Percentiles rank a stretch among this genome's conserved stretches.
These are phyloP conservation scores for Serrognathus titanus DNA, from an alignment of 2,888 invertebrate genomes.

Conservation along the genomic window DNA sequence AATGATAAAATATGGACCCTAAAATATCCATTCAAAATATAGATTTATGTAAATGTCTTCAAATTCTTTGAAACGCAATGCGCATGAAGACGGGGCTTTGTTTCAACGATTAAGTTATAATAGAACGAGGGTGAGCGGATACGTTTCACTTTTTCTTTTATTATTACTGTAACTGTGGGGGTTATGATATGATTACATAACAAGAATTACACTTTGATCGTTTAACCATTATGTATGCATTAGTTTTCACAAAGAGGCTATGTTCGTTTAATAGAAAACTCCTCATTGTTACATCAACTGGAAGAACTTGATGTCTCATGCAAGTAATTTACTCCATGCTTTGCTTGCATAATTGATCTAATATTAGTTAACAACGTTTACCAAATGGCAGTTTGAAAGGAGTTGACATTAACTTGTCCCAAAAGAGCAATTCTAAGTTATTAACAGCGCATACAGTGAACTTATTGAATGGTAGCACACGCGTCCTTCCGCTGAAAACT, in stretches of 20 bases:
- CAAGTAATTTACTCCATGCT: no score
- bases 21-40: slow-evolving; percentile 13
- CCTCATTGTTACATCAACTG: no score
- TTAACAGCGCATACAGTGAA: neutral
- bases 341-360: neutral
- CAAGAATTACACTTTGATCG: no score
- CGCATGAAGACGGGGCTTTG: slow-evolving; percentile 4
- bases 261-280: no score
- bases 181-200: no score
- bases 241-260: no score
- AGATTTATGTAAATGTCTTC: slow-evolving; percentile 15
- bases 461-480: neutral
- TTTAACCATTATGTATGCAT: no score
- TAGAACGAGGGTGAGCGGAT: neutral
- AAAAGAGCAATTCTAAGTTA: neutral
- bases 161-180: no score
- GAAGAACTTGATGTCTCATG: no score
- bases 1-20: slow-evolving; percentile 18
- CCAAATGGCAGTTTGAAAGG: slow-evolving; percentile 1
- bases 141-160: neutral
- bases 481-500: neutral
- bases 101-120: slow-evolving; percentile 8
- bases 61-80: slow-evolving; percentile 6
- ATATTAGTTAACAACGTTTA: slow-evolving; percentile 3
- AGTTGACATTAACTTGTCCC: slow-evolving; percentile 1